Evolutionary conservation across 2,113 vertebrate genomes (phyloP).

Genomic region (Chiloscyllium plagiosum): DNA sequence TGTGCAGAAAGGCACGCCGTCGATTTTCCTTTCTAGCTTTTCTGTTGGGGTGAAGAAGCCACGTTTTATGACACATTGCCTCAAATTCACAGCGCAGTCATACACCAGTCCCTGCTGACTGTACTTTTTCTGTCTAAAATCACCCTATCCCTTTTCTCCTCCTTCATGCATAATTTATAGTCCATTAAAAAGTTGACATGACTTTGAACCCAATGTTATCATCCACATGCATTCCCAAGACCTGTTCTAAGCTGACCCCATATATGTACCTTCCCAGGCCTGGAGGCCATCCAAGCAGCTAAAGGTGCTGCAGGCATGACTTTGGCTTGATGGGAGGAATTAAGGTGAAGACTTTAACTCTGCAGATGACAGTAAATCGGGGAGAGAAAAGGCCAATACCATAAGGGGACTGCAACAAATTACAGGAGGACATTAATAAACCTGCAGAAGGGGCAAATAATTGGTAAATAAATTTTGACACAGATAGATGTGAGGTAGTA

Average conservation of each 20-base stretch:
- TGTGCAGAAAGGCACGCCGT: neutral
- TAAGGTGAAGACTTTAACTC: neutral
- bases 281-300: neutral
- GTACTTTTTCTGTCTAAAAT: neutral
- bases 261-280: neutral
- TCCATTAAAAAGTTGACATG: neutral
- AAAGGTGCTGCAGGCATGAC: neutral
- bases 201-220: slow-evolving; percentile 8
- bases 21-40: neutral
- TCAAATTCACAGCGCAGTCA: neutral
- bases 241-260: neutral
- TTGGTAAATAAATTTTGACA: neutral
- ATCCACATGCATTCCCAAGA: neutral
- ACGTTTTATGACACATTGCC: neutral
- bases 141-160: neutral
- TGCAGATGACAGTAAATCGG: neutral
- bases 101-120: too few relatives aligned
- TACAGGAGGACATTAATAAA: neutral
- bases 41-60: neutral
- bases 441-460: neutral
- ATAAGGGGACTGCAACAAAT: neutral
- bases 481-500: neutral
- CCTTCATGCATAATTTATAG: neutral
- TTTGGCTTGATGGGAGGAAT: too few relatives aligned
- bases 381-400: too few relatives aligned